phyloP scores from a whole-genome alignment of 2,888 invertebrate species.

The Eupithecia insigniata region DNA sequence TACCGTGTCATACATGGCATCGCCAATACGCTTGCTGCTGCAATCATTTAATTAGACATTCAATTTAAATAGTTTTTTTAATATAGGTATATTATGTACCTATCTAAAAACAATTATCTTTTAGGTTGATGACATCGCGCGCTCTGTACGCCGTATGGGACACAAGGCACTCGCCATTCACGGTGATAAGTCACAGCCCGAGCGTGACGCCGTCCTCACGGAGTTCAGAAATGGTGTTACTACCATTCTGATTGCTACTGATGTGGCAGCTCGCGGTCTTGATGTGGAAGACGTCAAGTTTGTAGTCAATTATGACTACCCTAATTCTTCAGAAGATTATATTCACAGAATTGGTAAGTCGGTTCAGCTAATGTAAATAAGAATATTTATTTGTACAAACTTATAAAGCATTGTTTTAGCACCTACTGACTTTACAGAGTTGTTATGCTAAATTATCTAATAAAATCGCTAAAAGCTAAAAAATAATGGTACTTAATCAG shows the following conservation, averaged over 20 bases:
- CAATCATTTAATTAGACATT: too few relatives aligned
- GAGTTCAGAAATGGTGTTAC: slow-evolving; percentile 95
- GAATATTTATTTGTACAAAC: too few relatives aligned
- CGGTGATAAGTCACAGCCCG: slow-evolving; percentile 97
- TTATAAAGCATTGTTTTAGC: too few relatives aligned
- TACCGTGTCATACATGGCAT: too few relatives aligned
- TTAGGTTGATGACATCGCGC: slow-evolving; percentile 95
- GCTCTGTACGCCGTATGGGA: slow-evolving; percentile 93
- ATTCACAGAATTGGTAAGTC: slow-evolving; percentile 94
- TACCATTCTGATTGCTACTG: slow-evolving; percentile 96
- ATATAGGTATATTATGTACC: not conserved
- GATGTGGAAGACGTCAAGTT: slow-evolving; percentile 98
- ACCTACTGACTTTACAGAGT: too few relatives aligned
- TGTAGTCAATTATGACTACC: slow-evolving; percentile 99
- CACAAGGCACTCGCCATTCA: slow-evolving; percentile 94
- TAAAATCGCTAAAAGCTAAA: too few relatives aligned
- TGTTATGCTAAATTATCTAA: too few relatives aligned
- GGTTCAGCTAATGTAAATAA: not conserved
- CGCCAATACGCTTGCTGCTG: too few relatives aligned
- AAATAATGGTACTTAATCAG: too few relatives aligned
- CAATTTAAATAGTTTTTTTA: too few relatives aligned
- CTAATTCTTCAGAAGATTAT: slow-evolving; percentile 98
- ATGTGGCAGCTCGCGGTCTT: slow-evolving; percentile 96
- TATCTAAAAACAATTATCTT: slow-evolving; percentile 65
- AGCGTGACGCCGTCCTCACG: slow-evolving; percentile 94